Percentiles rank a stretch among this genome's conserved stretches.
Evolutionary conservation across 2,113 vertebrate genomes (phyloP).

Genomic region (Elanoides forficatus): DNA sequence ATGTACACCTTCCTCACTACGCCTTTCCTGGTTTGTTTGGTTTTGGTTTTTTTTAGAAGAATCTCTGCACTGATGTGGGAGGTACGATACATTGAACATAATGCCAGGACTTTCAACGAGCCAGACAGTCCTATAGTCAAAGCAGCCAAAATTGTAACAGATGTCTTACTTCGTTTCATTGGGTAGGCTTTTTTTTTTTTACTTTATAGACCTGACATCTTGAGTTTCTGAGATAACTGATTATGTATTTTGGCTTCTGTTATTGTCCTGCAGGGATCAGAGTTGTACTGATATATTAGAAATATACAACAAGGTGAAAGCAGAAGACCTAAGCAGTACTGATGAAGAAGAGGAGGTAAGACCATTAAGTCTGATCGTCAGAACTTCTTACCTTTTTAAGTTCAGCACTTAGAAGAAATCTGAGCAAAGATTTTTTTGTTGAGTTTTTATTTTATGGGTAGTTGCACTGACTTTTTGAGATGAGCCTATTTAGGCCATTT

Average conservation of each 20-base stretch:
- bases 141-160: conserved; percentile 93
- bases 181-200: conserved; percentile 75
- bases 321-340: conserved; percentile 84
- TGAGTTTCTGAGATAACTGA: background rate
- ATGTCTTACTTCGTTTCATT: conserved; percentile 92
- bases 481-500: background rate
- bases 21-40: background rate
- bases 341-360: conserved; percentile 84
- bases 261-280: conserved; percentile 83
- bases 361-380: background rate
- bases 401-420: background rate
- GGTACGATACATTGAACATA: conserved; percentile 97
- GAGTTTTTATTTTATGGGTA: background rate
- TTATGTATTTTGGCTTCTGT: background rate
- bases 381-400: background rate
- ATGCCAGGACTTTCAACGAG: conserved; percentile 96
- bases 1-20: background rate
- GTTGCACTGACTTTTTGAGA: background rate
- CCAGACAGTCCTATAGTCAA: conserved; percentile 95
- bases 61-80: conserved; percentile 99
- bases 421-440: background rate
- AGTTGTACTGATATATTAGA: conserved; percentile 91
- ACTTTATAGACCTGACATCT: background rate
- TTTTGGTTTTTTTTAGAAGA: conserved; percentile 71
- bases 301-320: conserved; percentile 87